These are phyloP conservation scores for Limenitis arthemis DNA, from an alignment of 2,888 invertebrate genomes.

Conservation along the genomic window DNA sequence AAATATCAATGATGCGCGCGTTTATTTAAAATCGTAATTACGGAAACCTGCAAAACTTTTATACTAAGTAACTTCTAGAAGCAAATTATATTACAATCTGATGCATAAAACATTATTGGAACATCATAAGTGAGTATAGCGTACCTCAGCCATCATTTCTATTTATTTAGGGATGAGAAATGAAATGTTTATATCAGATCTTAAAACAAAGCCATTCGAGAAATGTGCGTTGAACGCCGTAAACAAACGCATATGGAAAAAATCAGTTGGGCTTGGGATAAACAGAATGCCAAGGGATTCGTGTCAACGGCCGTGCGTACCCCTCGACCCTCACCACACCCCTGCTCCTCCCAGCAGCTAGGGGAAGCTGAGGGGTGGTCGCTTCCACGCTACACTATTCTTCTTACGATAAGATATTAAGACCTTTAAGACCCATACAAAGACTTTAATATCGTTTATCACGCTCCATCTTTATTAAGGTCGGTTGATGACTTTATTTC, in stretches of 20 bases:
- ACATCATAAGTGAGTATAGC: background rate
- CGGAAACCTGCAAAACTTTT: too few relatives aligned
- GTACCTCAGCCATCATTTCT: background rate
- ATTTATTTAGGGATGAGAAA: slow-evolving; percentile 17
- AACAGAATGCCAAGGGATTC: slow-evolving; percentile 58
- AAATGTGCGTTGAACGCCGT: slow-evolving; percentile 43
- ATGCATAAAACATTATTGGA: too few relatives aligned
- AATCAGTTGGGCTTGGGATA: slow-evolving; percentile 57
- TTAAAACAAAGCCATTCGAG: slow-evolving; percentile 51
- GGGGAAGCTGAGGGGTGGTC: slow-evolving; percentile 53
- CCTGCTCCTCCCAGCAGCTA: slow-evolving; percentile 24
- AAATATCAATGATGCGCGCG: too few relatives aligned
- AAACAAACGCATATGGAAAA: slow-evolving; percentile 55
- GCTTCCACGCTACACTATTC: slow-evolving; percentile 52
- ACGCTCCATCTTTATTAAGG: slow-evolving; percentile 41
- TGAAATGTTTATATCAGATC: slow-evolving; percentile 35
- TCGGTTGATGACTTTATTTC: slow-evolving; percentile 39
- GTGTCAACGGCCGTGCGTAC: slow-evolving; percentile 64
- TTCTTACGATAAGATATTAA: slow-evolving; percentile 56
- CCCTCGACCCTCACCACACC: slow-evolving; percentile 29
- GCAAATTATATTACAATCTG: too few relatives aligned
- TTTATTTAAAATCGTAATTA: too few relatives aligned
- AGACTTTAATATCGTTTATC: slow-evolving; percentile 50
- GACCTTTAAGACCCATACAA: slow-evolving; percentile 49
- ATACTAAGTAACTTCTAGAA: too few relatives aligned